Percentiles rank a stretch among this genome's conserved stretches.
phyloP scores from a whole-genome alignment of 2,797 vertebrate species.

The Adrianichthys oophorus region DNA sequence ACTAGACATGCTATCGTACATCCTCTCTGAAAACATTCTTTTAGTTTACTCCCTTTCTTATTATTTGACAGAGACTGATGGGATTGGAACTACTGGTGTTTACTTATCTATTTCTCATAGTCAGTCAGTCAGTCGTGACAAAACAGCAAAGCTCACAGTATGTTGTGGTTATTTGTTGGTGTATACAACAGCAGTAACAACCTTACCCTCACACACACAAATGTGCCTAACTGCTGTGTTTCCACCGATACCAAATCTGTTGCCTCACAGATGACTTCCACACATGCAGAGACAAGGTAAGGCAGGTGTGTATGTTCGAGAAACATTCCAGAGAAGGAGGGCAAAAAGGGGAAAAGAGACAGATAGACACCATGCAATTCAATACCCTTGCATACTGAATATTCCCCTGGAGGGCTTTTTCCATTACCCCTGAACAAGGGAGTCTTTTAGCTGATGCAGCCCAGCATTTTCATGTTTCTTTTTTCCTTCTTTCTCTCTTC shows the following conservation, averaged over 20 bases:
- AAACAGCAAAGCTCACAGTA: constrained; percentile 4
- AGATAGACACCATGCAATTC: constrained; percentile 75
- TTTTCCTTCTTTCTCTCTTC: constrained; percentile 24
- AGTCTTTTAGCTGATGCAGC: constrained; percentile 77
- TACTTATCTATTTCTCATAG: too few relatives aligned
- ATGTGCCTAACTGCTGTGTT: constrained; percentile 44
- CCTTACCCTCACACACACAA: constrained; percentile 13
- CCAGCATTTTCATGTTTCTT: constrained; percentile 46
- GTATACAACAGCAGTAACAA: constrained; percentile 21
- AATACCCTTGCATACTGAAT: constrained; percentile 82
- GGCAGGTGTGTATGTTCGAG: constrained; percentile 20
- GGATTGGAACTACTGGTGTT: too few relatives aligned
- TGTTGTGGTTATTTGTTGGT: constrained; percentile 19
- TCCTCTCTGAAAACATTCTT: too few relatives aligned
- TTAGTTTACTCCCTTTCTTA: too few relatives aligned
- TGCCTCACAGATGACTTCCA: constrained; percentile 47
- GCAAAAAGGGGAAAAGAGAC: constrained; percentile 49
- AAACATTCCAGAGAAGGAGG: constrained; percentile 51
- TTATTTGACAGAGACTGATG: too few relatives aligned
- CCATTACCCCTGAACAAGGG: constrained; percentile 81
- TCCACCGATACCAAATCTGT: constrained; percentile 57
- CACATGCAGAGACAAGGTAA: constrained; percentile 14
- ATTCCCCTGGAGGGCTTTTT: constrained; percentile 85
- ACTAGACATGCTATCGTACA: too few relatives aligned
- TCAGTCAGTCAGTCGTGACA: constrained; percentile 4